Evolutionary conservation across 2,797 vertebrate species (phyloP).

Genomic region (Macrochelys suwanniensis): DNA sequence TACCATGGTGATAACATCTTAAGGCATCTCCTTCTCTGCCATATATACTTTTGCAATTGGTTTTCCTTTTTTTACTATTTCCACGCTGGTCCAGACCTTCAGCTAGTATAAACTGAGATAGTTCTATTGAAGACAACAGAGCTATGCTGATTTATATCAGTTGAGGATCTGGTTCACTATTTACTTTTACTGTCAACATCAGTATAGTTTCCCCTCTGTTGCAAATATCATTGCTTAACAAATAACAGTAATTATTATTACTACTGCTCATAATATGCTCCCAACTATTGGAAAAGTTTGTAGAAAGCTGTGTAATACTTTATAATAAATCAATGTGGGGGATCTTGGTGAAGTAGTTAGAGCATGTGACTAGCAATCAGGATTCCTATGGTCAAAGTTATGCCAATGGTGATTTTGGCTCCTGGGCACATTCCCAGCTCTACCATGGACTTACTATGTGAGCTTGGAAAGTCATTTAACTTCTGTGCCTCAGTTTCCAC

Average conservation of each 20-base stretch:
- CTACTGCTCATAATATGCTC: not conserved
- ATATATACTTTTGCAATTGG: not conserved
- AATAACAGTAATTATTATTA: slow-evolving; percentile 24
- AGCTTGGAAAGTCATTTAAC: not conserved
- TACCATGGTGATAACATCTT: not conserved
- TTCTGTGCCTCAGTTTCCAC: not conserved
- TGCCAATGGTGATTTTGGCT: not conserved
- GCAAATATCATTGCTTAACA: slow-evolving; percentile 42
- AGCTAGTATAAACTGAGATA: not conserved
- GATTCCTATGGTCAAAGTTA: not conserved
- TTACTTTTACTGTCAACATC: slow-evolving; percentile 22
- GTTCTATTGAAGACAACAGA: slow-evolving; percentile 12
- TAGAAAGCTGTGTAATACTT: not conserved
- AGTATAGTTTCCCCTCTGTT: not conserved
- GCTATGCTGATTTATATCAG: not conserved
- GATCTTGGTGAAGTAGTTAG: slow-evolving; percentile 12
- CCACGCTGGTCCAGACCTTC: not conserved
- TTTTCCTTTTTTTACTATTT: not conserved
- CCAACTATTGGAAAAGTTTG: not conserved
- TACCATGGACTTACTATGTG: not conserved
- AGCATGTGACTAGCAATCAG: not conserved
- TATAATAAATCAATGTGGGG: not conserved
- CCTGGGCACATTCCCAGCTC: not conserved
- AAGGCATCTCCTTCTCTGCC: not conserved
- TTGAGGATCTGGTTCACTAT: slow-evolving; percentile 10